A percentile compares a stretch with the other conserved stretches of the same genome.
These are phyloP conservation scores for Pyrocoelia pectoralis DNA, from an alignment of 2,888 invertebrate genomes.

Conservation along the genomic window DNA sequence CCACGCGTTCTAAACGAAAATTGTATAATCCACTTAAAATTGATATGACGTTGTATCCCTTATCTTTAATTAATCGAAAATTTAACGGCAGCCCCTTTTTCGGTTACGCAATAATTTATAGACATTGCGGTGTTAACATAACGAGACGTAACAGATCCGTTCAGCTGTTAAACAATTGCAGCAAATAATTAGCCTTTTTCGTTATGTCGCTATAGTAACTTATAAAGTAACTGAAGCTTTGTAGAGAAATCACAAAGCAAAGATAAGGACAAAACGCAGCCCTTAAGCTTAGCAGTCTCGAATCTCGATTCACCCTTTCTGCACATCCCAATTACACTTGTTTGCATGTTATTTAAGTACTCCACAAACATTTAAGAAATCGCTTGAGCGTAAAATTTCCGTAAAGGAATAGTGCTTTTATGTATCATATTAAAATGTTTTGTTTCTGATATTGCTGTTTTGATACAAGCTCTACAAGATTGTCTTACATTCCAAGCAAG, in stretches of 20 bases:
- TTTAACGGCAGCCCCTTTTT: not conserved
- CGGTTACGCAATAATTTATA: not conserved
- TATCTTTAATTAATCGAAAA: slow-evolving; percentile 60
- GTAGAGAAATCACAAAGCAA: slow-evolving; percentile 46
- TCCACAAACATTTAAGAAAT: slow-evolving; percentile 42
- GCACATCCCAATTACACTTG: slow-evolving; percentile 43
- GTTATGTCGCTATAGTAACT: slow-evolving; percentile 46
- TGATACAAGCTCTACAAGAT: slow-evolving; percentile 48
- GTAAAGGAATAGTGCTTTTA: slow-evolving; percentile 49
- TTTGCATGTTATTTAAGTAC: slow-evolving; percentile 37
- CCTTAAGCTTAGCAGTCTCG: slow-evolving; percentile 46
- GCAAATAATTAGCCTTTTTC: slow-evolving; percentile 37
- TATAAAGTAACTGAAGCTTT: slow-evolving; percentile 49
- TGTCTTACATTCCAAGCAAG: slow-evolving; percentile 52
- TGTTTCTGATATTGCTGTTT: slow-evolving; percentile 48
- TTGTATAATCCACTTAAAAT: slow-evolving; percentile 60
- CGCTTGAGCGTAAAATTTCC: slow-evolving; percentile 54
- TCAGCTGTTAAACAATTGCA: slow-evolving; percentile 14
- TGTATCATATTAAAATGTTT: slow-evolving; percentile 44
- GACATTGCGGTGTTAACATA: slow-evolving; percentile 23
- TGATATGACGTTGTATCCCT: slow-evolving; percentile 61
- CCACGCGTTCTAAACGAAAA: slow-evolving; percentile 52
- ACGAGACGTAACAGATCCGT: slow-evolving; percentile 54
- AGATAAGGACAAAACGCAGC: slow-evolving; percentile 46
- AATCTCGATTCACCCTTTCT: slow-evolving; percentile 47